Evolutionary conservation across 2,113 vertebrate genomes (phyloP).

Genomic region (Nibea albiflora): DNA sequence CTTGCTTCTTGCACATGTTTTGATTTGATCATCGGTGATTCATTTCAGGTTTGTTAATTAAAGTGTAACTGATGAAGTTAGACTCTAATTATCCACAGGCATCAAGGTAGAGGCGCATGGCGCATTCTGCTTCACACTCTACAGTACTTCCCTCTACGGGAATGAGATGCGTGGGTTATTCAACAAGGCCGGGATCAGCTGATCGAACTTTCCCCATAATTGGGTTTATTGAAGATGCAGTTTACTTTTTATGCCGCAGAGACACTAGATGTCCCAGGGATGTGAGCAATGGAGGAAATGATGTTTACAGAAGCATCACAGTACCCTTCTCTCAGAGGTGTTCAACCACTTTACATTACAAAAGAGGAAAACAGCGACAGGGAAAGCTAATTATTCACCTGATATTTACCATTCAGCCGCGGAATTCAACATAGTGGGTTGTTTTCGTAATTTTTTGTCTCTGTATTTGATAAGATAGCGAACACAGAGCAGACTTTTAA

Average conservation of each 20-base stretch:
- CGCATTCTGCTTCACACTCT: not conserved
- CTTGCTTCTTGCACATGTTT: conserved; percentile 6
- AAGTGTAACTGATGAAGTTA: conserved; percentile 21
- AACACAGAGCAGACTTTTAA: conserved; percentile 74
- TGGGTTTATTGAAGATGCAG: conserved; percentile 59
- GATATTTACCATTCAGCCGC: conserved; percentile 77
- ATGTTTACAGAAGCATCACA: conserved; percentile 70
- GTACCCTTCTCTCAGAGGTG: conserved; percentile 68
- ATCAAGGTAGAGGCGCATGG: not conserved
- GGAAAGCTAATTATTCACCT: conserved; percentile 80
- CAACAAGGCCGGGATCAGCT: conserved; percentile 49
- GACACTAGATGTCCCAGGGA: conserved; percentile 56
- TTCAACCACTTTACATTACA: conserved; percentile 79
- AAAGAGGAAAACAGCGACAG: conserved; percentile 72
- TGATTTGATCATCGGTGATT: conserved; percentile 28
- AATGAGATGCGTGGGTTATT: conserved; percentile 45
- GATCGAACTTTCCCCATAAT: conserved; percentile 61
- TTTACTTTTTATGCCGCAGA: conserved; percentile 57
- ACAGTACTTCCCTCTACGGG: not conserved
- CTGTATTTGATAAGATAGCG: conserved; percentile 69
- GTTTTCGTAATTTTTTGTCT: conserved; percentile 70
- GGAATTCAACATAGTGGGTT: conserved; percentile 70
- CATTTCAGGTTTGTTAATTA: conserved; percentile 20
- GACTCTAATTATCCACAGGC: conserved; percentile 23
- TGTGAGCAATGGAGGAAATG: conserved; percentile 55